Evolutionary conservation across 2,888 invertebrate genomes (phyloP), one percentile per base, ranked within the genome.

Genomic region (Ganaspis brasiliensis): DNA sequence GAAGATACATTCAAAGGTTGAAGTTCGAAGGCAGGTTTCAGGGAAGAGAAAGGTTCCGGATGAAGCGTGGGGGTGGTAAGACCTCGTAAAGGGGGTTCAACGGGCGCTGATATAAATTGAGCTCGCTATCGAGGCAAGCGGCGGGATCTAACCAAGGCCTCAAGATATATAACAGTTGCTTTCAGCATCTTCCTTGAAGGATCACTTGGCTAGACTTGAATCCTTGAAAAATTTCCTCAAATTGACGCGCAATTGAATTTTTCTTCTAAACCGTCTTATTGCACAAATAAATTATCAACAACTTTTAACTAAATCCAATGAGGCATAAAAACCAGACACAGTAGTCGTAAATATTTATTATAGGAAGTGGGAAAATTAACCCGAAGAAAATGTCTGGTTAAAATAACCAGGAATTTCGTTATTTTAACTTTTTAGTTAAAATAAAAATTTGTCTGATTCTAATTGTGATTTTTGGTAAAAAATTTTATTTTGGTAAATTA

Each of bases 91-190:
- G 88, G 90, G 90, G 90, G 89, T 83, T 78, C 89, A 89, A 84
- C 84, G 84, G 88, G 85, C 86, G 89, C 87, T 89, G 90, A 91
- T 90, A 91, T 91, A 91, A 91, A 91, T 91, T 90, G 91, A 89
- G 89, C 89, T 88, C 86, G 88, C 90, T 89, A 91, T 90, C 89
- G 87, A 88, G 87, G 87, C 88, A 91, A 91, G 88, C 89, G 90
- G 87, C 87, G 82, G 88, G 87, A 89, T 89, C 89, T 89, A 83
- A 83, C 83, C 81, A 78, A 82, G 82, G 81, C 83, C 82, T 78
- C 63, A 84, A 86, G 88, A 89, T 87, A 87, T 89, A 89, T 87
- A 86, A 86, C 79, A 85, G 86, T 85, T 85, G 88, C 88, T 90
- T 87, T 85, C 85, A 86, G 79, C 81, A 78, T 72, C 83, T 84